Conservation (phyloP, 2,888 invertebrate genomes). For the Ectropis crepuscularia region DNA sequence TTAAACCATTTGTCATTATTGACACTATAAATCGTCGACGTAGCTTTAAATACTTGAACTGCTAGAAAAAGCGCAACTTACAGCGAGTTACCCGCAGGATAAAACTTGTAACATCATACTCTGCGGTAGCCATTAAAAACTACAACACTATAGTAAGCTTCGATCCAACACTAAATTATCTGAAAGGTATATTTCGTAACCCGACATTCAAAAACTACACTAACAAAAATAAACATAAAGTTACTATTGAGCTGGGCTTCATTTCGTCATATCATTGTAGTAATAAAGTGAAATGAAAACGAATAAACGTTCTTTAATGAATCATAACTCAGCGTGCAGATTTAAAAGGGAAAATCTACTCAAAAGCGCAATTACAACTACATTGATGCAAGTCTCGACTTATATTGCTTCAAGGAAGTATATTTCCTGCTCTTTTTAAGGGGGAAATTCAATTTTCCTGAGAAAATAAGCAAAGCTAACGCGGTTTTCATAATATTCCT, state of each 20-base stretch:
- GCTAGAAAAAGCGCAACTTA: no score
- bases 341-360: conserved; percentile 21
- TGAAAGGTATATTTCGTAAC: conserved; percentile 12
- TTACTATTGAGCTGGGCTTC: no score
- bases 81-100: no score
- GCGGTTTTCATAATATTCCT: conserved; percentile 41
- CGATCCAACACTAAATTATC: not conserved
- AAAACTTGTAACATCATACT: conserved; percentile 7
- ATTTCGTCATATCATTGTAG: no score
- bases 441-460: conserved; percentile 41
- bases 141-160: not conserved
- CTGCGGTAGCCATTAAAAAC: conserved; percentile 5
- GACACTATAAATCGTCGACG: no score
- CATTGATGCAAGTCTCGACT: conserved; percentile 29
- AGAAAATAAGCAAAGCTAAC: conserved; percentile 42
- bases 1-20: no score
- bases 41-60: no score
- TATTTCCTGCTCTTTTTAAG: conserved; percentile 32
- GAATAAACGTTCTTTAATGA: no score
- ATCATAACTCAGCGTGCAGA: not conserved
- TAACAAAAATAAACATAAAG: not conserved
- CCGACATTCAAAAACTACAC: not conserved
- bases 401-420: conserved; percentile 32
- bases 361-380: conserved; percentile 30
- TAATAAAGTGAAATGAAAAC: no score